A percentile compares a stretch with the other conserved stretches of the same genome.
phyloP scores from a whole-genome alignment of 2,888 invertebrate genomes.

The Isoperla grammatica region DNA sequence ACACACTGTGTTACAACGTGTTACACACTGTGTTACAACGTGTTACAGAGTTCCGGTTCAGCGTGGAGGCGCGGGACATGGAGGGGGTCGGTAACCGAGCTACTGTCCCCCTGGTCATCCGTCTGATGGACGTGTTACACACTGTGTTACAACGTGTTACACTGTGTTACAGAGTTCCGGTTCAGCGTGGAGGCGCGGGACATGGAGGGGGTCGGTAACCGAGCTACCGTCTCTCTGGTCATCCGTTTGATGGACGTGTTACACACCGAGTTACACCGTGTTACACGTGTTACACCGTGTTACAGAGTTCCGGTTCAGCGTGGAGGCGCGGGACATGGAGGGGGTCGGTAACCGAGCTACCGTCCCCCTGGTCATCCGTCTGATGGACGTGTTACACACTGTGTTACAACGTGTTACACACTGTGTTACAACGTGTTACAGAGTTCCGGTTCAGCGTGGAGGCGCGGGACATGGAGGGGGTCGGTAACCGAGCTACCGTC shows the following conservation, averaged over 20 bases:
- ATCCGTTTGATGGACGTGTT: slow-evolving; percentile 70
- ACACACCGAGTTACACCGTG: not conserved
- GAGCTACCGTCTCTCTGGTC: slow-evolving; percentile 58
- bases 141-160: too few relatives aligned
- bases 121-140: slow-evolving; percentile 59
- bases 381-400: slow-evolving; percentile 59
- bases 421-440: not conserved
- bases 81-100: slow-evolving; percentile 38
- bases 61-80: not conserved
- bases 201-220: slow-evolving; percentile 72
- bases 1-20: too few relatives aligned
- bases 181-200: slow-evolving; percentile 84
- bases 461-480: slow-evolving; percentile 81
- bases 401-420: not conserved
- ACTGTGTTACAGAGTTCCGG: too few relatives aligned
- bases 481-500: slow-evolving; percentile 60
- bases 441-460: slow-evolving; percentile 75
- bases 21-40: not conserved
- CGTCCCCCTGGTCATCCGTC: slow-evolving; percentile 64
- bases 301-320: slow-evolving; percentile 63
- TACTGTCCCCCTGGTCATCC: slow-evolving; percentile 63
- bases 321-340: slow-evolving; percentile 84
- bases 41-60: not conserved
- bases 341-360: slow-evolving; percentile 64
- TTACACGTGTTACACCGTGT: slow-evolving; percentile 5